Evolutionary conservation across 2,888 invertebrate genomes (phyloP), one percentile per base, ranked within the genome.

Genomic region (Drosophila nigricruria): DNA sequence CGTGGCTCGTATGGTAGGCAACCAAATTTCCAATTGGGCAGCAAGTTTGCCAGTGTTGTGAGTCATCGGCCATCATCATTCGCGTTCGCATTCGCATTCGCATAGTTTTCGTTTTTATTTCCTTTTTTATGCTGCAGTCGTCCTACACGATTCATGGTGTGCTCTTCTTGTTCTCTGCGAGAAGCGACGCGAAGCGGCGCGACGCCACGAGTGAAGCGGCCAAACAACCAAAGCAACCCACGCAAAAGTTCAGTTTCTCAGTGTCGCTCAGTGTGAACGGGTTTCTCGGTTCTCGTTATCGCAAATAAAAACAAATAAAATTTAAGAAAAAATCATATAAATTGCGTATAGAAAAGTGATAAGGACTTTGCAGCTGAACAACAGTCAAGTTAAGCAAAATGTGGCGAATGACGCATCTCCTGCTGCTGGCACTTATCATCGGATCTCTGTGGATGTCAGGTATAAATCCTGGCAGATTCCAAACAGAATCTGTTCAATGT

Each of bases 221-320:
- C 50, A 60, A 57, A 64, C 68, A 70, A 49, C 69, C 63, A 70
- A 66, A 74, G 60, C 81, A 81, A 43, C 81, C 81, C 81, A 82
- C 81, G 81, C 86, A 86, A 82, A 49, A 73, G 62, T 76, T 81
- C 63, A 81, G 86, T 82, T 57, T 76, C 72, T 75, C 82, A 73
- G 69, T 69, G 78, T 81, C 78, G 78, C 67, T 81, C 62, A 56
- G 42, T 38, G 83, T 75, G 81, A 86, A 81, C 83, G 81, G 78
- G 73, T 81, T 82, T 68, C 61, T 49, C 57, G 40, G 40, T 52
- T 59, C 66, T 63, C 43, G 45, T 43, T 65, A 62, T 60, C 52
- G 65, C 59, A 42, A 43, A 32, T 47, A 52, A 54, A 27, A 52
- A 32, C 34, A 27, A 49, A 27, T n/a, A 27, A 47, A 10, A 34